Evolutionary conservation across 1,140 invertebrate genomes (phyloP), one percentile per base, ranked within the genome.

Genomic region (Sarcophaga bullata): DNA sequence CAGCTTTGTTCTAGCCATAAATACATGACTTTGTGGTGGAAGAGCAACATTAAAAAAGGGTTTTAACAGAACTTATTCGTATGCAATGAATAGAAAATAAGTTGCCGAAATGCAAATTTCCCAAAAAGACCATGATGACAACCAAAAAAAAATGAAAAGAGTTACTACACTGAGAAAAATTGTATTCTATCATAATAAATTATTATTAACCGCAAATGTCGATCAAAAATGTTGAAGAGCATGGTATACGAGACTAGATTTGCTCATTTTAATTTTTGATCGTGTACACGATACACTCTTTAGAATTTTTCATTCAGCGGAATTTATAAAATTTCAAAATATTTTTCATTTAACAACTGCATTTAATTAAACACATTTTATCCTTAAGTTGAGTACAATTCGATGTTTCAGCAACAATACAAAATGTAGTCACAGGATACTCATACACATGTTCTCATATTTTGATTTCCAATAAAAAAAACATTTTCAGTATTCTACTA

Each of bases 321-420:
- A 68, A 19, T 62, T 7, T 19, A 37, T 37, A 37, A 37, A 37
- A 37, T 19, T n/a, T 68, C n/a, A 0, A 58, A 4, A 19, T 68
- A 25, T 10, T 0, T 19, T 7, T 68, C 0, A 68, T 68, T n/a
- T 58, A 68, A 68, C 19, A 19, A 78, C 48, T 78, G 75, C 75
- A 78, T 50, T 78, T 78, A 78, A 78, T 78, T 78, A 78, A 78
- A 17, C 50, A 78, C 17, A 78, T 78, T 78, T 78, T 78, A 78
- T 78, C 17, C n/a, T 19, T 68, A 19, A 8, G 62, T 68, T 68
- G 19, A n/a, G n/a, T n/a, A n/a, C n/a, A n/a, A n/a, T n/a, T n/a
- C n/a, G n/a, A n/a, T n/a, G n/a, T n/a, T n/a, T n/a, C n/a, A n/a
- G n/a, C n/a, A n/a, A n/a, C n/a, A n/a, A n/a, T n/a, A n/a, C n/a